Conservation (phyloP, 2,888 invertebrate species). For the Alloscopus bannaensis region DNA sequence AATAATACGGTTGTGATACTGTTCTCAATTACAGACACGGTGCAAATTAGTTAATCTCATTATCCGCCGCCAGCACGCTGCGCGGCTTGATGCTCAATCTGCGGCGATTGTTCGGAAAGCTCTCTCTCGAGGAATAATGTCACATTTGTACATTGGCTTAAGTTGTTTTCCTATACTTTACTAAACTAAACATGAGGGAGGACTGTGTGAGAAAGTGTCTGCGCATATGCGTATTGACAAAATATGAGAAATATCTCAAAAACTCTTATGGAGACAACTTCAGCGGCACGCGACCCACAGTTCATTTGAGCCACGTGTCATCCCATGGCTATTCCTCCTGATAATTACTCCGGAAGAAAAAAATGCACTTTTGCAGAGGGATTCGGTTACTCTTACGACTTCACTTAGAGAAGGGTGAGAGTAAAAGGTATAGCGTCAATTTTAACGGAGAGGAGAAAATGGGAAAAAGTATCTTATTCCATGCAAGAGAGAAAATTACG, state of each 20-base stretch:
- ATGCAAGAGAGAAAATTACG: constrained; percentile 28
- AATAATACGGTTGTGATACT: too few relatives aligned
- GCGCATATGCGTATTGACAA: too few relatives aligned
- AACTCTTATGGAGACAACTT: too few relatives aligned
- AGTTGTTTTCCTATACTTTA: too few relatives aligned
- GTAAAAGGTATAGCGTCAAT: neutral
- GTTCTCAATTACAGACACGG: too few relatives aligned
- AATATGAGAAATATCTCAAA: too few relatives aligned
- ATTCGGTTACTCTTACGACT: constrained; percentile 44
- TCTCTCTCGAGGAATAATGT: constrained; percentile 30
- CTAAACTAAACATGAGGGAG: too few relatives aligned
- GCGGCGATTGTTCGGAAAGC: neutral
- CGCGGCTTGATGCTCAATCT: constrained; percentile 1
- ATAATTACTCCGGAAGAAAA: constrained; percentile 70
- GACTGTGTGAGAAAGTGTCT: too few relatives aligned
- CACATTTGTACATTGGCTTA: neutral
- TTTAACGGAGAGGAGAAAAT: constrained; percentile 29
- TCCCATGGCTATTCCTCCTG: constrained; percentile 66
- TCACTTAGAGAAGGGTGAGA: neutral
- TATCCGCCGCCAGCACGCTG: constrained; percentile 16
- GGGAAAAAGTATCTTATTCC: constrained; percentile 50
- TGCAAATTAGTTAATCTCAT: constrained; percentile 59
- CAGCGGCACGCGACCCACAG: constrained; percentile 70
- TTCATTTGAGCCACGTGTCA: constrained; percentile 71
- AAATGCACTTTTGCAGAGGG: constrained; percentile 58